Evolutionary conservation across 2,888 invertebrate species (phyloP).

Genomic region (Temnothorax unifasciatus): DNA sequence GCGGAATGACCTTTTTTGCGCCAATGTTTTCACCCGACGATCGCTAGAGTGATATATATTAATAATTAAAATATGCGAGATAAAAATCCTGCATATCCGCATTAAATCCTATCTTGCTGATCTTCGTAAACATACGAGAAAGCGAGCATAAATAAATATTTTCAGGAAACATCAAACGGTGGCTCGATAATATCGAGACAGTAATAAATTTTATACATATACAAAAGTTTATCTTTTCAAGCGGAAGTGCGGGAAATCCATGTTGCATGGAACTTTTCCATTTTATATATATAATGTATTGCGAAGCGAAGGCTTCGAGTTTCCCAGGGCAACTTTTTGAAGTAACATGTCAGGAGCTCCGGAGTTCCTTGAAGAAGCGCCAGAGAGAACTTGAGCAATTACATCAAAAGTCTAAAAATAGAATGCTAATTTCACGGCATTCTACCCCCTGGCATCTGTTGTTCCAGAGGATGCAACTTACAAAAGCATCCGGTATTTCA

Average conservation of each 20-base stretch:
- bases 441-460: neutral
- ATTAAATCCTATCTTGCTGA: neutral
- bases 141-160: slow-evolving; percentile 1
- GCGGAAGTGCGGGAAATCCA: slow-evolving; percentile 6
- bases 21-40: neutral
- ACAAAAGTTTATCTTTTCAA: neutral
- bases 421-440: neutral
- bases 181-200: neutral
- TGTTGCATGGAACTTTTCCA: slow-evolving; percentile 37
- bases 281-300: slow-evolving; percentile 25
- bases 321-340: slow-evolving; percentile 23
- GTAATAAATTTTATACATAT: slow-evolving; percentile 18
- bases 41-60: neutral
- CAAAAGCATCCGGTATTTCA: slow-evolving; percentile 11
- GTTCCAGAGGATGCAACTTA: neutral
- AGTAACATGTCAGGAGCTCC: neutral
- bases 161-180: neutral
- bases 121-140: neutral
- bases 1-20: neutral
- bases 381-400: neutral
- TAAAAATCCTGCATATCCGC: neutral
- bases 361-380: neutral
- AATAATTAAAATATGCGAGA: slow-evolving; percentile 5
- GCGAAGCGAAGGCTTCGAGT: neutral
- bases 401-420: slow-evolving; percentile 13